Evolutionary conservation across 2,113 vertebrate species (phyloP).

Genomic region (Nymphicus hollandicus): DNA sequence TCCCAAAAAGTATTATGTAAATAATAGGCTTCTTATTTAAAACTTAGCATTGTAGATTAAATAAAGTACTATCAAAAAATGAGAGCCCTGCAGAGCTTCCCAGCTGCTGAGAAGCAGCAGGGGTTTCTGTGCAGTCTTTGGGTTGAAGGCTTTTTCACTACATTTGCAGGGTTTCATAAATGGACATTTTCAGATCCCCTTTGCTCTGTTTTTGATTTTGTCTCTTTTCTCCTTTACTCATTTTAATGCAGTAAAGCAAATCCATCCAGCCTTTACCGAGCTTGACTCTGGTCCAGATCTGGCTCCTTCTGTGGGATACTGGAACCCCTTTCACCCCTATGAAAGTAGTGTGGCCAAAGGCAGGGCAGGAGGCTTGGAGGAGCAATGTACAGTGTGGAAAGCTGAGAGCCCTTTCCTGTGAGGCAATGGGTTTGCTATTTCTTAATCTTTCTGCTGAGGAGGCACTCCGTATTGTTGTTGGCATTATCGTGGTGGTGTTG

Average conservation of each 20-base stretch:
- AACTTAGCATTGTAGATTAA: neutral
- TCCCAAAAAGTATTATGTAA: neutral
- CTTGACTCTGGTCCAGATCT: neutral
- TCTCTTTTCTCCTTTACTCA: neutral
- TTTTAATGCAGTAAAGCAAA: neutral
- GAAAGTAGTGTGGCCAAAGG: neutral
- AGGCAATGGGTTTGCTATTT: neutral
- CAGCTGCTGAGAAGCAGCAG: neutral
- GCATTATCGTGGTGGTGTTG: neutral
- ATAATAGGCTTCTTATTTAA: neutral
- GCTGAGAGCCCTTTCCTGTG: neutral
- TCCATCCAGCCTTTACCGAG: neutral
- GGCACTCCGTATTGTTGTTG: fast-evolving
- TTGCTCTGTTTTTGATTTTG: neutral
- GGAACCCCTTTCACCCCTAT: neutral
- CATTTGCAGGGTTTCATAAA: neutral
- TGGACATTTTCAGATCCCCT: neutral
- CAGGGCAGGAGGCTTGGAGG: neutral
- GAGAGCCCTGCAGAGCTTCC: neutral
- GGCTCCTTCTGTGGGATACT: neutral
- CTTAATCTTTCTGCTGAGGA: neutral
- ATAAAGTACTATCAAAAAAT: neutral
- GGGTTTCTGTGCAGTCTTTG: neutral
- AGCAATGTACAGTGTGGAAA: fast-evolving
- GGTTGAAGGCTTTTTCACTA: neutral